phyloP scores from a whole-genome alignment of 2,113 vertebrate species.

The Puma concolor region DNA sequence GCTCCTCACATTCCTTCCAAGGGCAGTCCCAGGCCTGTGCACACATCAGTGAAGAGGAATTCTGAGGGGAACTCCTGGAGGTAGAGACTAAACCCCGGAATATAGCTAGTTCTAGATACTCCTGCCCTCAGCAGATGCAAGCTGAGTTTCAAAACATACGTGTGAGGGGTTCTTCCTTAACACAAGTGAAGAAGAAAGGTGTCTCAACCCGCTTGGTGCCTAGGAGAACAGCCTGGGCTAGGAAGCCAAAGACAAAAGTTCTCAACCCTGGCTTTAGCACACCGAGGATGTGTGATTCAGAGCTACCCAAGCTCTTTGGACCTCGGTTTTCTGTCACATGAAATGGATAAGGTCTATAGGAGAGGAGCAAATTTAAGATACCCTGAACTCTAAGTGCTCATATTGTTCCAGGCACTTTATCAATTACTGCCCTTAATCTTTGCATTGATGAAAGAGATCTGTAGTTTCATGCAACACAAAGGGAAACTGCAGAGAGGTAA shows the following conservation, averaged over 20 bases:
- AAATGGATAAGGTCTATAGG: neutral
- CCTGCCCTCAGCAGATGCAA: neutral
- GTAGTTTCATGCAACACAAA: neutral
- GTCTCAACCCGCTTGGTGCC: neutral
- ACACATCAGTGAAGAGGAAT: neutral
- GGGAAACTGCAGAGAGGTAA: neutral
- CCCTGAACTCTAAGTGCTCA: neutral
- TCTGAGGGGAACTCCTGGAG: neutral
- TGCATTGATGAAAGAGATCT: neutral
- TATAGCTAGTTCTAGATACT: neutral
- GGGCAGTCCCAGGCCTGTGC: neutral
- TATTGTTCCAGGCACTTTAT: neutral
- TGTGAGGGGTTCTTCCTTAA: neutral
- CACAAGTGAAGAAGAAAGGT: neutral
- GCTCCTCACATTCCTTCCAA: neutral
- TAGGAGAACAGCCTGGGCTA: neutral
- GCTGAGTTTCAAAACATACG: neutral
- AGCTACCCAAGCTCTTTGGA: neutral
- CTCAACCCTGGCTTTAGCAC: neutral
- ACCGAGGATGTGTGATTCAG: neutral
- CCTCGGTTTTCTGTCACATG: neutral
- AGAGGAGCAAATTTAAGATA: neutral
- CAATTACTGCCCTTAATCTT: neutral
- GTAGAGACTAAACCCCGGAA: neutral
- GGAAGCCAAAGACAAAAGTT: neutral